Percentiles rank a stretch among this genome's conserved stretches.
Conservation (phyloP, 2,113 vertebrate species). For the Pelmatolapia mariae region DNA sequence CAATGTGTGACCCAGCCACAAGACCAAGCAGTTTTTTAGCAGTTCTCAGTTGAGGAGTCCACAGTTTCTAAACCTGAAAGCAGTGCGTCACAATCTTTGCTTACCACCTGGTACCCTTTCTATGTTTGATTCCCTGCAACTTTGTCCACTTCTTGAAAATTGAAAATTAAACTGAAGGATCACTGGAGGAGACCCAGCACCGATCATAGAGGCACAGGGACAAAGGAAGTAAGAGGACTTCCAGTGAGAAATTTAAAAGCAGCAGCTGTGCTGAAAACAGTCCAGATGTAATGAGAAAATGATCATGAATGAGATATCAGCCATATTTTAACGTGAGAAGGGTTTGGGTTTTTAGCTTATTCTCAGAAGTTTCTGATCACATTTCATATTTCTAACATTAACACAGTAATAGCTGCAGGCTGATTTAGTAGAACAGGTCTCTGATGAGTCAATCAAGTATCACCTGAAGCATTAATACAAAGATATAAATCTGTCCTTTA, state of each 20-base stretch:
- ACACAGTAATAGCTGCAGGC: neutral
- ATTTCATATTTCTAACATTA: neutral
- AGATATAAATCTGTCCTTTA: neutral
- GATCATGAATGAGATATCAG: neutral
- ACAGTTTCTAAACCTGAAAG: neutral
- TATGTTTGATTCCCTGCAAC: neutral
- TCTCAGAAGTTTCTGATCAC: neutral
- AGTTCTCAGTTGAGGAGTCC: neutral
- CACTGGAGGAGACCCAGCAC: neutral
- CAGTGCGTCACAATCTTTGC: neutral
- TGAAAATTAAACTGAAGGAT: neutral
- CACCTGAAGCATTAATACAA: neutral
- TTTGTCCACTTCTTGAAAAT: neutral
- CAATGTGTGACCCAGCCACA: neutral
- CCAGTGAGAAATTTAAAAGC: neutral
- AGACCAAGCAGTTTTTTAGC: neutral
- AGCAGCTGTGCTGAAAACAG: neutral
- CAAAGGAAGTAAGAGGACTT: neutral
- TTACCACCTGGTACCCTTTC: neutral
- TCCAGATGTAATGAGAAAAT: neutral
- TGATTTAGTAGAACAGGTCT: neutral
- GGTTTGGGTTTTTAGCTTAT: neutral
- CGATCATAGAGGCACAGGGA: neutral
- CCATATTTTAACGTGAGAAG: neutral
- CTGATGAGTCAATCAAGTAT: neutral